Base-by-base conservation (phyloP, 2,113 vertebrate genomes). In the Rhagologus leucostigma region DNA sequence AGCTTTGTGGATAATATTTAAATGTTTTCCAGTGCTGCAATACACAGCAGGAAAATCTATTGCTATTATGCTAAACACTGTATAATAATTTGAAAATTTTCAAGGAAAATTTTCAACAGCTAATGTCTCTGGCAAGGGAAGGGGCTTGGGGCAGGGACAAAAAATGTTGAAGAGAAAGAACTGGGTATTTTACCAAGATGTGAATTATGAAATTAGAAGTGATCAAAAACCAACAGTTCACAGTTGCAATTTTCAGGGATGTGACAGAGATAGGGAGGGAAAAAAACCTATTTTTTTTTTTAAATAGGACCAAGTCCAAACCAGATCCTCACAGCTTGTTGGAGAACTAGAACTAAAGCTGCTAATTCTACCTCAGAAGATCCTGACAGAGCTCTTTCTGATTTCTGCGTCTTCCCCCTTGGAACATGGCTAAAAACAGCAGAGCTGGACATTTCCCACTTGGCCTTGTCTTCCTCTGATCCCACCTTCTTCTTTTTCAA, bases 21-120 rank as follows among this genome's bases (percentile, higher is more conserved):
- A 93, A 75, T 44, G 3, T 87, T 94, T 95, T 95, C 83, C 93
- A 90, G 44, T 49, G 71, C 52, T 81, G 47, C 64, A 93, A 49
- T 56, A 87, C 65, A 75, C 3, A 4, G 18, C 60, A 93, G 67
- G 74, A 95, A 95, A 93, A 79, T 44, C 56, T 79, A 70, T 57
- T 77, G 53, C 56, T 85, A 46, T 93, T 94, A 71, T 49, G 37
- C 63, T 86, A 88, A 92, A 64, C 39, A 80, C 22, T 5, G 8
- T 52, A 60, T 71, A 89, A 55, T 74, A 68, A 76, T n/a, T 70
- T 44, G 52, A 93, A 92, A 88, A 3, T 74, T 93, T 93, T 84
- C 35, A 63, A 90, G 44, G 68, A 93, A 95, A 90, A 3, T 80
- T 93, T 95, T 84, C 55, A 74, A 41, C 24, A 76, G 30, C 24